Evolutionary conservation across 2,797 vertebrate genomes (phyloP).

Genomic region (Australoheros facetus): DNA sequence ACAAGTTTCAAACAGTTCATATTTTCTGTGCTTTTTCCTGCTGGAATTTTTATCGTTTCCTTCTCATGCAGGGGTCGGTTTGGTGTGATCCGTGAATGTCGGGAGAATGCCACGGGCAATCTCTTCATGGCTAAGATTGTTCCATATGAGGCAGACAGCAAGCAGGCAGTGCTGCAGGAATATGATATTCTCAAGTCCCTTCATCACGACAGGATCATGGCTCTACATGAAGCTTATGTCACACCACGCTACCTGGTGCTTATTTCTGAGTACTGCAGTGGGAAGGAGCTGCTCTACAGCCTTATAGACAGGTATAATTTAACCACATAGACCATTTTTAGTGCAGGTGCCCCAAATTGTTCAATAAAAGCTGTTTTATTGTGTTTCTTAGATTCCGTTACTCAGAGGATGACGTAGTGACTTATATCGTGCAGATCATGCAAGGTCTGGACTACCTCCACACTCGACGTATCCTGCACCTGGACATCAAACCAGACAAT

Average conservation of each 20-base stretch:
- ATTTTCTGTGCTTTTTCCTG: not conserved
- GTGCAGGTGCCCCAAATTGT: not conserved
- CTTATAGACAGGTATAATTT: constrained; percentile 90
- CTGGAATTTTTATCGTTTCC: not conserved
- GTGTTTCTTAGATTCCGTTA: constrained; percentile 89
- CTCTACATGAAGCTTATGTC: constrained; percentile 95
- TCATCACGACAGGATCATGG: constrained; percentile 94
- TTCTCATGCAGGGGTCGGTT: constrained; percentile 88
- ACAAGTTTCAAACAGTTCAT: not conserved
- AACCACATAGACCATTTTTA: not conserved
- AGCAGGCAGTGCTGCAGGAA: constrained; percentile 90
- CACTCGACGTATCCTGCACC: constrained; percentile 88
- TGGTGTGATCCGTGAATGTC: constrained; percentile 93
- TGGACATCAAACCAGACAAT: constrained; percentile 97
- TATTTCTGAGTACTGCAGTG: constrained; percentile 92
- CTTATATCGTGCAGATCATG: constrained; percentile 90
- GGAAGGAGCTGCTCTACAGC: constrained; percentile 94
- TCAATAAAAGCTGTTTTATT: not conserved
- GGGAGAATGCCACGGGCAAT: constrained; percentile 94
- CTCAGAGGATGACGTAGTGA: constrained; percentile 95
- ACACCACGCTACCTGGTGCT: constrained; percentile 97
- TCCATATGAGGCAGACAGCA: constrained; percentile 90
- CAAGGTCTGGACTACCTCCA: constrained; percentile 97
- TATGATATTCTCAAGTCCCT: constrained; percentile 95
- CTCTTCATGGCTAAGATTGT: constrained; percentile 97